A percentile compares a stretch with the other conserved stretches of the same genome.
Conservation (phyloP, 2,888 invertebrate species). For the Julus scanicus region DNA sequence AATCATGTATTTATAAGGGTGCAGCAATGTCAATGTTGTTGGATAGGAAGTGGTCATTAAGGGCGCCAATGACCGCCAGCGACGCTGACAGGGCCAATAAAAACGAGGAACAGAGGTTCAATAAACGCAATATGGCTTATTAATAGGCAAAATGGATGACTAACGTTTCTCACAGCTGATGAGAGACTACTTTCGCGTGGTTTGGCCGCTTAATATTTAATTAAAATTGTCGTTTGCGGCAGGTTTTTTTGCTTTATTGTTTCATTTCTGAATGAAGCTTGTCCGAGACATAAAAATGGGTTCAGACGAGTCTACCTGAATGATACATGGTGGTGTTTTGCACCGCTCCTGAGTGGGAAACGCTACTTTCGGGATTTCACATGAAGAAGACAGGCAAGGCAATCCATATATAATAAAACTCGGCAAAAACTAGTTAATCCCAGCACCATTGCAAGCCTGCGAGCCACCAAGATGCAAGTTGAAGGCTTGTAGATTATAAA, state of each 20-base stretch:
- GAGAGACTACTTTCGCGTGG: background rate
- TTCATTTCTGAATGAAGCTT: slow-evolving; percentile 43
- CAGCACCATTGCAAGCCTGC: background rate
- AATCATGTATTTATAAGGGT: background rate
- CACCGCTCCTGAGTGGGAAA: slow-evolving; percentile 4
- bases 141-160: background rate
- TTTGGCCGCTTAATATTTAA: slow-evolving; percentile 37
- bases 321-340: slow-evolving; percentile 30
- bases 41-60: slow-evolving; percentile 34
- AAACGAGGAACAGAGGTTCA: background rate
- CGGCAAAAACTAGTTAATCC: slow-evolving; percentile 9
- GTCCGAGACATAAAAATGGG: slow-evolving; percentile 43
- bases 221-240: slow-evolving; percentile 40
- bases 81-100: background rate
- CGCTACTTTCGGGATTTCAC: slow-evolving; percentile 40
- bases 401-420: background rate
- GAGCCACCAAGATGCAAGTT: too few species aligned
- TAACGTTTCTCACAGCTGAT: slow-evolving; percentile 9
- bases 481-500: background rate
- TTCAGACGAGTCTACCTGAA: slow-evolving; percentile 20
- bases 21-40: background rate
- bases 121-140: slow-evolving; percentile 34
- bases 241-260: slow-evolving; percentile 27
- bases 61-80: background rate
- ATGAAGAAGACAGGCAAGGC: background rate